Evolutionary conservation across 2,888 invertebrate species (phyloP).

Genomic region (Mantis religiosa): DNA sequence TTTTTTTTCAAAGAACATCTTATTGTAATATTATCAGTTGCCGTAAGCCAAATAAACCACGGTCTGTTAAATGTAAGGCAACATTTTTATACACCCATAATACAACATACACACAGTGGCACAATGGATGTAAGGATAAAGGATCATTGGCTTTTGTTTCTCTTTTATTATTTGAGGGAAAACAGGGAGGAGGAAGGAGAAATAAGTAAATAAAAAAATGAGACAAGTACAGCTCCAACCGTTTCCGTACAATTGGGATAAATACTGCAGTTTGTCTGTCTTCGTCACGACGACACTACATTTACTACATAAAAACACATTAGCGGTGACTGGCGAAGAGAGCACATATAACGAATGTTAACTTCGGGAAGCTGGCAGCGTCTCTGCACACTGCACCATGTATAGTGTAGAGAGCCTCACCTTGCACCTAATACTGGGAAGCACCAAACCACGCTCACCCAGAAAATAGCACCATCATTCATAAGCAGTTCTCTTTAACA

Average conservation of each 20-base stretch:
- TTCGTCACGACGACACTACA: not conserved
- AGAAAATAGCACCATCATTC: not conserved
- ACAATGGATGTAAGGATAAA: slow-evolving; percentile 1
- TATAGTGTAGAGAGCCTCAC: not conserved
- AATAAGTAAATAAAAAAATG: slow-evolving; percentile 1
- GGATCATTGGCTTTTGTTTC: not conserved
- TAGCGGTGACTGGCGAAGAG: not conserved
- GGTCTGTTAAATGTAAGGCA: slow-evolving; percentile 20
- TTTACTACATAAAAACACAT: not conserved
- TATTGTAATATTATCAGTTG: slow-evolving; percentile 17
- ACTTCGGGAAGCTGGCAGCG: slow-evolving; percentile 1
- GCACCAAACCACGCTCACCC: not conserved
- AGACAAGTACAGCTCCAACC: slow-evolving; percentile 1
- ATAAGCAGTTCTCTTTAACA: not conserved
- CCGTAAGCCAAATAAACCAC: not conserved
- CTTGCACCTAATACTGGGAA: not conserved
- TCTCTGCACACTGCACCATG: not conserved
- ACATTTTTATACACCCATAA: slow-evolving; percentile 6
- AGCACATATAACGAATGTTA: not conserved
- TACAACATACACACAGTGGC: slow-evolving; percentile 5
- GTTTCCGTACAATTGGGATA: not conserved
- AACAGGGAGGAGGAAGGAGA: not conserved
- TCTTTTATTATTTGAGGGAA: not conserved
- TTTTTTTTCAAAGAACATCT: not conserved
- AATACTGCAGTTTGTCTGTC: not conserved